Evolutionary conservation across 2,888 invertebrate genomes (phyloP), one percentile per base, ranked within the genome.

Genomic region (Dendrolimus pini): DNA sequence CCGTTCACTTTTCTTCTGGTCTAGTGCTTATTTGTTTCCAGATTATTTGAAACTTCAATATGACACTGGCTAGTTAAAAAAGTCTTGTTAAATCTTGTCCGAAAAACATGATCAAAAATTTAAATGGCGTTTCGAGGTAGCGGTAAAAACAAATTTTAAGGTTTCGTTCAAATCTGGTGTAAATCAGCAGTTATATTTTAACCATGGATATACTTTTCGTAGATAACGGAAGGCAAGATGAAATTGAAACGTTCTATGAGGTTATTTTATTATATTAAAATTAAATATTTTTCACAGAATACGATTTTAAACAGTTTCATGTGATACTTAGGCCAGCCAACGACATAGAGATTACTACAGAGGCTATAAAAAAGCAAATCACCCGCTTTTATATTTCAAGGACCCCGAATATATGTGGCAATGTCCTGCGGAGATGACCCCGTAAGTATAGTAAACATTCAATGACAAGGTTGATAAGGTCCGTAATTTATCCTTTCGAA

Each of bases 331-430:
- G 93, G 89, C 89, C 41, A 88, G 90, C 61, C 94, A 93, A 71
- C 79, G 89, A 47, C 92, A 93, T 63, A 85, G 94, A 60, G 92
- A 93, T 68, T 93, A 93, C 71, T 93, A 93, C 71, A 91, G 92
- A 76, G 93, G 93, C 54, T 91, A 91, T 61, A 81, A 92, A 1
- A 92, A 92, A 57, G 83, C 88, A 1, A 68, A 92, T 61, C 93
- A 94, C 76, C 93, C 93, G 0, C 70, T 93, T 54, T 71, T 83
- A 56, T 94, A 92, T 72, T 94, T 94, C 75, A 89, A 83, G 62
- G 82, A 84, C 1, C 74, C 87, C 7, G 75, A 85, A 55, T 92
- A 88, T 65, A 70, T 72, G 64, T 93, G 87, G 72, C 93, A 93
- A 70, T 93, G 93, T 67, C 91, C 93, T 9, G 75, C 86, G 54